These are phyloP conservation scores for Sinodicranocentrus sp. DNA, from an alignment of 2,888 invertebrate species.

Conservation along the genomic window DNA sequence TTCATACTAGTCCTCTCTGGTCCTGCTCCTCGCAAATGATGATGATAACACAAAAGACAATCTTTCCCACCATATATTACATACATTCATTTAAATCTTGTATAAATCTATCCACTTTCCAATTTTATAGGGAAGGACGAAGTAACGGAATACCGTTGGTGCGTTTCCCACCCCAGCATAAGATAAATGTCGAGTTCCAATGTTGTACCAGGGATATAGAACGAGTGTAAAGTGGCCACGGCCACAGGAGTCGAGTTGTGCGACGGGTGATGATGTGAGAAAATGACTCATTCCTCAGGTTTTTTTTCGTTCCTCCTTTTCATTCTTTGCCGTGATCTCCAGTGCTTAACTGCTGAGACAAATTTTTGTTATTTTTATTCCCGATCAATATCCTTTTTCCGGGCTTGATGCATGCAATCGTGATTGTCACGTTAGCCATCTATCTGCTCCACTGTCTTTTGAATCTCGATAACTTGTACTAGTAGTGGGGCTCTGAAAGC, in stretches of 20 bases:
- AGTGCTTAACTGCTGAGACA: conserved; percentile 1
- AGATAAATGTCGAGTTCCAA: background rate
- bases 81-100: too few species aligned
- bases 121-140: too few species aligned
- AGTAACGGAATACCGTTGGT: too few species aligned
- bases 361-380: conserved; percentile 21
- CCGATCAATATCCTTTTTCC: background rate
- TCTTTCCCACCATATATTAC: too few species aligned
- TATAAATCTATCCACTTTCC: too few species aligned
- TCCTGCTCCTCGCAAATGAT: background rate
- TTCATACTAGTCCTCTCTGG: background rate
- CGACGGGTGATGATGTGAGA: background rate
- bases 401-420: conserved; percentile 4
- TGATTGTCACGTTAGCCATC: too few species aligned
- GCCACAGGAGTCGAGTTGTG: conserved; percentile 10
- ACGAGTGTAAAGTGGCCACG: conserved; percentile 3
- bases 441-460: too few species aligned
- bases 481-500: too few species aligned
- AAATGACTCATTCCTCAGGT: conserved; percentile 11
- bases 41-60: background rate
- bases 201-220: too few species aligned
- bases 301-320: background rate
- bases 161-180: conserved; percentile 6
- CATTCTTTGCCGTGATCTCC: conserved; percentile 22
- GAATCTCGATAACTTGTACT: too few species aligned